Percentiles rank a stretch among this genome's conserved stretches.
phyloP scores from a whole-genome alignment of 2,888 invertebrate genomes.

The Parnassius mnemosyne region DNA sequence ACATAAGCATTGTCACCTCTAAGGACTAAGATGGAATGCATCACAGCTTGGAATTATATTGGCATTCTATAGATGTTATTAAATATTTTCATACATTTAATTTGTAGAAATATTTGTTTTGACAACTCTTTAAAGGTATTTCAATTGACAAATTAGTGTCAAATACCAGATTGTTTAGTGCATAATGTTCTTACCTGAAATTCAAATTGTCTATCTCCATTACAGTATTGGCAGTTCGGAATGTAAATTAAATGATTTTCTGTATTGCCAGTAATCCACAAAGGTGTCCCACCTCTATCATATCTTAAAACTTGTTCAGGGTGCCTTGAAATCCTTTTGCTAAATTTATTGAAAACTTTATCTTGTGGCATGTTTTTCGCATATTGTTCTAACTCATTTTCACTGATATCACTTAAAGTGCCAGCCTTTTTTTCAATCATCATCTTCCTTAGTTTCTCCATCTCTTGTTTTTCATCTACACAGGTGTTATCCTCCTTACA shows the following conservation, averaged over 20 bases:
- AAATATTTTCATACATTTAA: too few relatives aligned
- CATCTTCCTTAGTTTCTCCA: constrained; percentile 70
- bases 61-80: too few relatives aligned
- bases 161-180: too few relatives aligned
- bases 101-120: too few relatives aligned
- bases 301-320: constrained; percentile 93
- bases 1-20: too few relatives aligned
- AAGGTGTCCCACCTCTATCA: constrained; percentile 86
- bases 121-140: too few relatives aligned
- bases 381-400: constrained; percentile 86
- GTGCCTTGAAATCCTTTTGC: constrained; percentile 83
- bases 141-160: too few relatives aligned
- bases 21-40: too few relatives aligned
- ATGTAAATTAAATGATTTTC: constrained; percentile 71
- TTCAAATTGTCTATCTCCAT: constrained; percentile 90
- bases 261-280: constrained; percentile 89
- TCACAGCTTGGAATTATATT: too few relatives aligned
- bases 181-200: constrained; percentile 83
- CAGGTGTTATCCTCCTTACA: constrained; percentile 53
- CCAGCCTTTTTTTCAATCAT: constrained; percentile 82
- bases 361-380: constrained; percentile 83
- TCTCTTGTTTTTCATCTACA: constrained; percentile 75
- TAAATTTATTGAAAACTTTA: constrained; percentile 88
- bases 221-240: constrained; percentile 88
- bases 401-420: constrained; percentile 81